A percentile compares a stretch with the other conserved stretches of the same genome.
Conservation (phyloP, 2,113 vertebrate species). For the Boulengerochromis microlepis region DNA sequence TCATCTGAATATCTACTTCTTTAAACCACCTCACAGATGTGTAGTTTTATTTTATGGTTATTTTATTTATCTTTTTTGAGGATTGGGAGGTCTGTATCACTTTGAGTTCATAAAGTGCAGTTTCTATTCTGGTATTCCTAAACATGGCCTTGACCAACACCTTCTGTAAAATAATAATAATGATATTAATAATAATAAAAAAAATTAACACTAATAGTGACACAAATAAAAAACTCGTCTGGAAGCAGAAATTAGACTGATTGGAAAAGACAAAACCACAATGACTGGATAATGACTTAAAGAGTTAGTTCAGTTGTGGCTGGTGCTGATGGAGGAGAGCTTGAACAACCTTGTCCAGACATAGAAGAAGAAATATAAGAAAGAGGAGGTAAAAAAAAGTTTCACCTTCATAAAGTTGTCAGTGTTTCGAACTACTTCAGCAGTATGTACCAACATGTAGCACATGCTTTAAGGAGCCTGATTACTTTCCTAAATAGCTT, state of each 20-base stretch:
- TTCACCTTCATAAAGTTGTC: rapidly evolving
- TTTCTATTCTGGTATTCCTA: background rate
- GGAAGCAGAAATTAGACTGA: background rate
- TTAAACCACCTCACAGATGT: background rate
- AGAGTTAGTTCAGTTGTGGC: background rate
- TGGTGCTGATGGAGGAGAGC: background rate
- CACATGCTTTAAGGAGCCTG: rapidly evolving
- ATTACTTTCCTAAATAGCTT: rapidly evolving
- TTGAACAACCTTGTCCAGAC: background rate
- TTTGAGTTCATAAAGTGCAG: background rate
- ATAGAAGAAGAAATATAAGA: background rate
- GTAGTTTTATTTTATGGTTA: background rate
- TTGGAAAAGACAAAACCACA: background rate
- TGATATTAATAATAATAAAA: background rate
- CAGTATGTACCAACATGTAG: rapidly evolving
- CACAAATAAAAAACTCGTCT: background rate
- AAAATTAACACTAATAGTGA: background rate
- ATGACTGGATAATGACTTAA: background rate
- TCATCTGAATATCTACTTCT: background rate
- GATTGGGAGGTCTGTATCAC: background rate
- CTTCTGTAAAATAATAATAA: background rate
- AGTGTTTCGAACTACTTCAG: background rate
- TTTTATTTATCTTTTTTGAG: background rate
- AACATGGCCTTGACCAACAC: background rate
- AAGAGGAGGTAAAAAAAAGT: background rate